Base-by-base conservation (phyloP, 2,797 vertebrate genomes). In the Poeciliopsis infans region DNA sequence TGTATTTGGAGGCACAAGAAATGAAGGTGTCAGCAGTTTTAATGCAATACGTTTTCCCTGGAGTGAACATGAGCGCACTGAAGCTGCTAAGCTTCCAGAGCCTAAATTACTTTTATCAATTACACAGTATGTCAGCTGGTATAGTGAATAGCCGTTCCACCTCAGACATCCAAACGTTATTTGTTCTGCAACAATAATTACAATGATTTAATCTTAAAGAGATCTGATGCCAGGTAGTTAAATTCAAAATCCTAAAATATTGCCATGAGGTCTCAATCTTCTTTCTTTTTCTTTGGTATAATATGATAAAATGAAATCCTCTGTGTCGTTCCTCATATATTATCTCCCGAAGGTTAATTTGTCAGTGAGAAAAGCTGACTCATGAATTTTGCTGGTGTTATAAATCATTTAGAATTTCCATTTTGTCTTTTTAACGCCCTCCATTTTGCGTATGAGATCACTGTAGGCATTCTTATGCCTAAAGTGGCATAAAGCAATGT, bases 51-150 rank as follows among this genome's bases (percentile, higher is more conserved):
- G 88, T 94, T 92, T 87, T 86, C 91, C 79, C 80, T 5, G 28
- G 82, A 84, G 88, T 87, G 81, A 86, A 83, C 87, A 84, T 78
- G 45, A 86, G 85, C 25, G 84, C 91, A 83, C 77, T 84, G 86
- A 86, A 80, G 84, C 85, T 70, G 73, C 88, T 88, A 85, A 87
- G 79, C 86, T 85, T 88, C 79, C 64, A n/a, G 77, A 81, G 78
- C 79, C 77, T 88, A 91, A 93, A 95, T 94, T 92, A 81, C 88
- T 90, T 86, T 89, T 86, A 93, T 95, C 91, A 93, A 87, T 94
- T 93, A 91, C 80, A 41, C 64, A 20, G 89, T 88, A 89, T 89
- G 87, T 88, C 90, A 92, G 77, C 76, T 51, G 73, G 75, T 69
- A 70, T 31, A 53, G 77, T 79, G 76, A 85, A 78, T 45, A 53